These are phyloP conservation scores for Seira ritae DNA, from an alignment of 2,888 invertebrate species.

Conservation along the genomic window DNA sequence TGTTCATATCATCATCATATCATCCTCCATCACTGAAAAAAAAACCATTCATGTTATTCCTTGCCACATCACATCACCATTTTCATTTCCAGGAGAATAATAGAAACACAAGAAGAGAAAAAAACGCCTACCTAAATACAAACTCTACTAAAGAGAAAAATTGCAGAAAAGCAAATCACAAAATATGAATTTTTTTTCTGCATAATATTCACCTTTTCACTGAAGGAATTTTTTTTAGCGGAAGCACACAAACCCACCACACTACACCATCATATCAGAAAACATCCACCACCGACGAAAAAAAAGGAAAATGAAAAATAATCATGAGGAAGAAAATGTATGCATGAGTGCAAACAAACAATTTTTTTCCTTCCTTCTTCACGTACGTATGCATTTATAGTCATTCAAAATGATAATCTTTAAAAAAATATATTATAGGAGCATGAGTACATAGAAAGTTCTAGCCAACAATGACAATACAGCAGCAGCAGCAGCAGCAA, in stretches of 20 bases:
- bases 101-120: background rate
- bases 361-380: slow-evolving; percentile 13
- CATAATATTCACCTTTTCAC: slow-evolving; percentile 8
- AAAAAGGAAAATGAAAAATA: slow-evolving; percentile 6
- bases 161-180: slow-evolving; percentile 11
- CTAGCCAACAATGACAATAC: slow-evolving; percentile 17
- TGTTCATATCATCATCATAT: background rate
- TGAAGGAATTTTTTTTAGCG: slow-evolving; percentile 1
- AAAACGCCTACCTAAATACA: background rate
- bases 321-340: slow-evolving; percentile 23
- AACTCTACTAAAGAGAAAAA: too few relatives aligned
- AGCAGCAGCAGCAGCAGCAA: background rate
- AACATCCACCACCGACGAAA: background rate
- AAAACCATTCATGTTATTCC: background rate
- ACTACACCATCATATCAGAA: background rate
- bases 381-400: background rate
- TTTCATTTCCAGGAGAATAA: slow-evolving; percentile 5
- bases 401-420: slow-evolving; percentile 22
- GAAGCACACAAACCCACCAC: background rate
- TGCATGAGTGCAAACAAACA: slow-evolving; percentile 30
- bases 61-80: background rate
- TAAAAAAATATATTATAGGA: slow-evolving; percentile 9
- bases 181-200: slow-evolving; percentile 12
- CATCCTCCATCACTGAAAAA: background rate
- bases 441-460: too few relatives aligned